A percentile compares a stretch with the other conserved stretches of the same genome.
These are phyloP conservation scores for Brachionus angularis DNA, from an alignment of 1,140 invertebrate genomes.

Conservation along the genomic window DNA sequence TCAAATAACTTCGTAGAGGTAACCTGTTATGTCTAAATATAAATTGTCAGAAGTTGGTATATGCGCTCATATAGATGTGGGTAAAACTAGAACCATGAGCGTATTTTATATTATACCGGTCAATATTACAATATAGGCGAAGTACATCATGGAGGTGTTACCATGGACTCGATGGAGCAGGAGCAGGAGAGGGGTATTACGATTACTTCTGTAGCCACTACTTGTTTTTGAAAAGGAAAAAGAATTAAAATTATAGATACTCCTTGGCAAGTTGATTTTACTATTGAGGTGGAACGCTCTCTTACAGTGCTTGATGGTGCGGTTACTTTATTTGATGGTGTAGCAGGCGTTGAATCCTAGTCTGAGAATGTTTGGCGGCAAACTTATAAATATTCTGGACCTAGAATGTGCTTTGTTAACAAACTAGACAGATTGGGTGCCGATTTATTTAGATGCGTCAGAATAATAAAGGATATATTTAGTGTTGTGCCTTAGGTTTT, in stretches of 20 bases:
- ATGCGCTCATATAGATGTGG: constrained; percentile 23
- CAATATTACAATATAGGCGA: constrained; percentile 14
- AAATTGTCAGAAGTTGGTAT: constrained; percentile 13
- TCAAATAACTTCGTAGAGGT: not conserved
- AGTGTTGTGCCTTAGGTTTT: not conserved
- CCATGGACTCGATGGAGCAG: constrained; percentile 37
- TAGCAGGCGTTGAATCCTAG: constrained; percentile 13
- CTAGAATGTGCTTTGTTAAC: constrained; percentile 23
- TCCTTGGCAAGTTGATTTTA: constrained; percentile 37
- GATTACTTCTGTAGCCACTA: constrained; percentile 18
- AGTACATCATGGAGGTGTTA: not conserved
- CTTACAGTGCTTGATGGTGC: constrained; percentile 22
- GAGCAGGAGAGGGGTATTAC: constrained; percentile 24
- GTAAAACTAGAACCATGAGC: constrained; percentile 25
- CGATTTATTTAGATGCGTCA: not conserved
- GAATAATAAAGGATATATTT: constrained; percentile 9
- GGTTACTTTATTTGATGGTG: constrained; percentile 11
- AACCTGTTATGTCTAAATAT: not conserved
- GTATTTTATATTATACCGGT: constrained; percentile 44
- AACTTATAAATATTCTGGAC: not conserved
- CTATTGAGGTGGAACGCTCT: constrained; percentile 21
- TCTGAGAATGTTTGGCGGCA: constrained; percentile 16
- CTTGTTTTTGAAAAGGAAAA: not conserved
- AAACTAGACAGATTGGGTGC: constrained; percentile 8
- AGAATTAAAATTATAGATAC: constrained; percentile 40